Conservation (phyloP, 2,797 vertebrate species). For the Sandelia bainsii region DNA sequence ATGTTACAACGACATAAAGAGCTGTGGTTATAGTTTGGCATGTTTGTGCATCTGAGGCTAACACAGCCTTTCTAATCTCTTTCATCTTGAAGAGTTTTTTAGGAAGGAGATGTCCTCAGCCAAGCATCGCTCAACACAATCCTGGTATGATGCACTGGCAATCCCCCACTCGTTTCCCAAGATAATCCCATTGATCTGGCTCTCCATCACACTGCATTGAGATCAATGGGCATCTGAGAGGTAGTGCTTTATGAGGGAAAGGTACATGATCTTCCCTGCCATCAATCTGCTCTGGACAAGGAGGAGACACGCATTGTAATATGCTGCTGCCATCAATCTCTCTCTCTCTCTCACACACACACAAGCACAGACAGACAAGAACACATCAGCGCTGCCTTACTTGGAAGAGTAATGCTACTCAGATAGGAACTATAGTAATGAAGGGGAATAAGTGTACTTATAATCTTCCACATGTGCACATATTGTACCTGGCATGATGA, state of each 20-base stretch:
- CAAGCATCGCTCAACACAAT: slow-evolving; percentile 60
- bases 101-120: slow-evolving; percentile 58
- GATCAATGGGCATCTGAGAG: slow-evolving; percentile 79
- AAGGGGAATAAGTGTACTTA: slow-evolving; percentile 27
- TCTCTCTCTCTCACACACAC: neutral
- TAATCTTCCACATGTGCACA: slow-evolving; percentile 19
- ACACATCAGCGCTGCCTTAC: slow-evolving; percentile 6
- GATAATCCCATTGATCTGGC: slow-evolving; percentile 81
- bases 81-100: slow-evolving; percentile 48
- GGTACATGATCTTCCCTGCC: slow-evolving; percentile 69
- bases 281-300: slow-evolving; percentile 79
- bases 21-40: neutral
- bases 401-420: slow-evolving; percentile 14
- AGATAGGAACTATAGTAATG: slow-evolving; percentile 28
- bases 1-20: slow-evolving; percentile 3
- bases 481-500: slow-evolving; percentile 96
- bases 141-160: slow-evolving; percentile 68
- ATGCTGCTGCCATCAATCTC: slow-evolving; percentile 71
- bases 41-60: slow-evolving; percentile 22
- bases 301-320: slow-evolving; percentile 70
- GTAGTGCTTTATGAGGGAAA: slow-evolving; percentile 77
- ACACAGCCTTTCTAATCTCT: slow-evolving; percentile 51
- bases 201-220: slow-evolving; percentile 76
- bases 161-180: slow-evolving; percentile 70
- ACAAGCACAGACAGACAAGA: slow-evolving; percentile 11